Base-by-base conservation (phyloP, 2,113 vertebrate species). In the Montifringilla adamsi region DNA sequence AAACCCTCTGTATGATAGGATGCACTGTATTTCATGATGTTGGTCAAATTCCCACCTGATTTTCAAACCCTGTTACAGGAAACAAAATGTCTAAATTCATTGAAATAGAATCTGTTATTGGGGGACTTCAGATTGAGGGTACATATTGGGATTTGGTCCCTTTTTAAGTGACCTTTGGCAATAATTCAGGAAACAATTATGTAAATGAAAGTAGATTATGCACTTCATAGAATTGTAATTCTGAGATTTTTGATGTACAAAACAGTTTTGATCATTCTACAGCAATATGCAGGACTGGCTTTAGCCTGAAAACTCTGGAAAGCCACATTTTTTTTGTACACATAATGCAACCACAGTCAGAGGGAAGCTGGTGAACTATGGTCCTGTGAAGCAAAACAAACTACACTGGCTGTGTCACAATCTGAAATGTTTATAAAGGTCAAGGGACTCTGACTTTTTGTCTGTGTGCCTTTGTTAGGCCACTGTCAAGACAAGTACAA, bases 351-450 rank as follows among this genome's bases (percentile, higher is more conserved):
- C 7, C 62, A 79, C 16, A 85, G 39, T 67, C 69, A 87, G 67
- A 76, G n/a, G 28, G 33, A 35, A 76, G 28, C 19, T 82, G 26
- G 31, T 93, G 79, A 88, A 43, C 62, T 31, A 5, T 12, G 17
- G 15, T 55, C 66, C 90, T 82, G 49, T 70, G 78, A 90, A 69
- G 62, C n/a, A 69, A 64, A 78, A 83, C 7, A 50, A 64, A 74
- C 33, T 15, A 33, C 52, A 16, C 49, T 53, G 46, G 12, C 53
- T 62, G 31, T 76, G 49, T 50, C 56, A 60, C 56, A 78, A 52
- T 19, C 53, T 75, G 46, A 87, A 89, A 89, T 58, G 35, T 41
- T 87, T 92, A 50, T 81, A 93, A 94, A 97, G 87, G 73, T 89
- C 94, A 92, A 77, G 35, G 55, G 26, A 43, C 64, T 55, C 16